These are phyloP conservation scores for Andrena bucephala DNA, from an alignment of 2,888 invertebrate species.

Conservation along the genomic window DNA sequence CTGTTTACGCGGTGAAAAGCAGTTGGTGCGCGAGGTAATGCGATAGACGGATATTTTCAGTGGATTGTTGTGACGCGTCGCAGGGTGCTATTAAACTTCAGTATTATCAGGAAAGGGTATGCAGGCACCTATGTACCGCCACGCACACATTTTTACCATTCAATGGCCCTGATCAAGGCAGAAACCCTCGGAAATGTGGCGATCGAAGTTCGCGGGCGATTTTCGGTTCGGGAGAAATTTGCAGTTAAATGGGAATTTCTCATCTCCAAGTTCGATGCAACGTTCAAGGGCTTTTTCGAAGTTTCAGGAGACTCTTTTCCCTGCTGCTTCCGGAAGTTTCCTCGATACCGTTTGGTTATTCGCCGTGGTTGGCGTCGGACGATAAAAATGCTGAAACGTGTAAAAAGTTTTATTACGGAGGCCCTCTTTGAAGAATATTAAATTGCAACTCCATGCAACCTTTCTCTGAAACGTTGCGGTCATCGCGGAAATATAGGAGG, in stretches of 20 bases:
- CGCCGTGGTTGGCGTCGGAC: constrained; percentile 1
- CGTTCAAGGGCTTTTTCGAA: constrained; percentile 17
- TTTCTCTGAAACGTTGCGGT: background rate
- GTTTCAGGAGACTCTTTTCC: constrained; percentile 3
- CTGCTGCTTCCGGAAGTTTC: background rate
- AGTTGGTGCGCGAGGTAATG: too few species aligned
- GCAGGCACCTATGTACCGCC: too few species aligned
- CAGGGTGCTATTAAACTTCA: too few species aligned
- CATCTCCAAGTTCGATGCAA: background rate
- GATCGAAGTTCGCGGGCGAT: background rate
- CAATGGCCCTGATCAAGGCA: too few species aligned
- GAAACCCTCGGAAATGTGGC: background rate
- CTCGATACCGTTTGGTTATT: constrained; percentile 33
- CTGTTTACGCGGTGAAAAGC: constrained; percentile 13
- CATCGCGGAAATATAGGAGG: background rate
- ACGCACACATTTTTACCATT: too few species aligned
- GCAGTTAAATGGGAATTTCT: constrained; percentile 15
- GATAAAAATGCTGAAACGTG: constrained; percentile 27
- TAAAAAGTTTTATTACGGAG: constrained; percentile 39
- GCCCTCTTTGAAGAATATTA: constrained; percentile 35
- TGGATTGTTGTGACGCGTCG: too few species aligned
- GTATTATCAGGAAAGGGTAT: too few species aligned
- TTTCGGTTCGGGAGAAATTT: background rate
- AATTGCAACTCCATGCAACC: constrained; percentile 16
- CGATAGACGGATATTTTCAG: too few species aligned